Conservation (phyloP, 2,888 invertebrate genomes). For the Leuctra nigra region DNA sequence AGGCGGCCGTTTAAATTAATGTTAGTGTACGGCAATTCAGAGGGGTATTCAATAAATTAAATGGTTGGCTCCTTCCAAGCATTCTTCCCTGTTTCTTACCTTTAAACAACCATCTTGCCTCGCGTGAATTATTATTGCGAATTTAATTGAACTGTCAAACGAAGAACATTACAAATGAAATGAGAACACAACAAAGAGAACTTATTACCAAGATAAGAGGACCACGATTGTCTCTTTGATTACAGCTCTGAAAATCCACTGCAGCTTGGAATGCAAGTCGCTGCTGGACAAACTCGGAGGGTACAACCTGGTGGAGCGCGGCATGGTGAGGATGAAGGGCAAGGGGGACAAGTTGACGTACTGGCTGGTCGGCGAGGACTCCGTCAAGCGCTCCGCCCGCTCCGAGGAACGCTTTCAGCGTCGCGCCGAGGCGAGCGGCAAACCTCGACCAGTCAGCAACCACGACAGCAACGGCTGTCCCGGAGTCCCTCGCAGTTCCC, state of each 20-base stretch:
- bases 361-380: conserved; percentile 74
- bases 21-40: too few species aligned
- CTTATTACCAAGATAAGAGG: background rate
- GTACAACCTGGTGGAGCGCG: conserved; percentile 68
- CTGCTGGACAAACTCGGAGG: conserved; percentile 66
- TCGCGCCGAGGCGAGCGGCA: conserved; percentile 33
- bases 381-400: conserved; percentile 49
- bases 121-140: too few species aligned
- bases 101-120: background rate
- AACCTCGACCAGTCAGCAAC: conserved; percentile 37
- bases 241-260: conserved; percentile 74
- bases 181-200: background rate
- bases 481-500: conserved; percentile 53
- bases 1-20: too few species aligned
- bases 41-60: too few species aligned
- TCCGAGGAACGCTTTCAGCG: conserved; percentile 47
- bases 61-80: too few species aligned
- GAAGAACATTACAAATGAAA: background rate
- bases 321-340: conserved; percentile 73
- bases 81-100: background rate
- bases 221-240: conserved; percentile 22
- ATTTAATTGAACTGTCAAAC: too few species aligned
- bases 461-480: conserved; percentile 34
- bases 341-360: conserved; percentile 77
- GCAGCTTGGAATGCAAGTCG: conserved; percentile 64